Evolutionary conservation across 2,888 invertebrate genomes (phyloP).

Genomic region (Junonia oenone): DNA sequence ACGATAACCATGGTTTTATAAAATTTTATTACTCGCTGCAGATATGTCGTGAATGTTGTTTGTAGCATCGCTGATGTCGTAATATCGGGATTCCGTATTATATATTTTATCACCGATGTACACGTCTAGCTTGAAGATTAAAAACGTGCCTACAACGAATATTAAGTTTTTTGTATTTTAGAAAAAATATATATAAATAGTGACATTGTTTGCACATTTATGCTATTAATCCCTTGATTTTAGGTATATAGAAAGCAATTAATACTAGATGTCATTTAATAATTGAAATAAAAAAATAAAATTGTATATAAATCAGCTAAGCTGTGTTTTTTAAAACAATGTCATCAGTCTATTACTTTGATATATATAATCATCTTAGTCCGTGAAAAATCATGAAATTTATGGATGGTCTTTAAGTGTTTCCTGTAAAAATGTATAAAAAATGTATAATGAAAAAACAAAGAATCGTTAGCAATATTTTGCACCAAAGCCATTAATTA

Average conservation of each 20-base stretch:
- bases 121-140: not conserved
- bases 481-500: constrained; percentile 31
- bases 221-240: too few relatives aligned
- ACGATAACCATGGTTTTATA: constrained; percentile 73
- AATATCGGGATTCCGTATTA: constrained; percentile 16
- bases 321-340: not conserved
- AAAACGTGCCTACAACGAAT: not conserved
- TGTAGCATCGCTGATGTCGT: constrained; percentile 30
- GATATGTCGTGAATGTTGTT: constrained; percentile 43
- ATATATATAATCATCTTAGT: not conserved
- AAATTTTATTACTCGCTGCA: constrained; percentile 58
- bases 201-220: too few relatives aligned
- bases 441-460: constrained; percentile 9
- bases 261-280: too few relatives aligned
- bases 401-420: not conserved
- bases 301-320: too few relatives aligned
- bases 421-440: too few relatives aligned
- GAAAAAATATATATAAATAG: too few relatives aligned
- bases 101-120: constrained; percentile 5
- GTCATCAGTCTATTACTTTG: not conserved
- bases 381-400: not conserved
- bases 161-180: not conserved
- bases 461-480: constrained; percentile 19
- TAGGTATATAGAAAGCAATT: too few relatives aligned
- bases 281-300: too few relatives aligned